These are phyloP conservation scores for Ceriagrion tenellum DNA, from an alignment of 2,888 invertebrate genomes.

Conservation along the genomic window DNA sequence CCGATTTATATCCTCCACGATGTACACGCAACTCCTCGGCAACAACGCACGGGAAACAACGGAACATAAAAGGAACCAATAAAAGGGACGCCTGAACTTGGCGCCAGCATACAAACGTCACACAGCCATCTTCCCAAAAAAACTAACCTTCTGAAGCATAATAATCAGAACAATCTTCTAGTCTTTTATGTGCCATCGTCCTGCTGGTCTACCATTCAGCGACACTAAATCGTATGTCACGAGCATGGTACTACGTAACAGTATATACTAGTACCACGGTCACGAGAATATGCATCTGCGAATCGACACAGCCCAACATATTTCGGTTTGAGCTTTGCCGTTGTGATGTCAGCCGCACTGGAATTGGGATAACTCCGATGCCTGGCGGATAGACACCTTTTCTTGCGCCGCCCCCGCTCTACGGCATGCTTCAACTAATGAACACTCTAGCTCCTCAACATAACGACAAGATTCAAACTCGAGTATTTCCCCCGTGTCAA, in stretches of 20 bases:
- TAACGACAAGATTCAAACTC: too few species aligned
- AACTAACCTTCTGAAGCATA: not conserved
- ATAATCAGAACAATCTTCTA: not conserved
- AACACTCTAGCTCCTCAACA: too few species aligned
- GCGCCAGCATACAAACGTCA: not conserved
- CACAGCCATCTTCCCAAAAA: not conserved
- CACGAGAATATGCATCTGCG: too few species aligned
- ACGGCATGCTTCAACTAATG: not conserved
- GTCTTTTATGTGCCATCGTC: not conserved
- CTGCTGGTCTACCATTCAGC: not conserved
- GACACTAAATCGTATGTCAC: not conserved
- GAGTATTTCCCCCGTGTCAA: too few species aligned
- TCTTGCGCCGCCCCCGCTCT: not conserved
- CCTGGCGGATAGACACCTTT: not conserved
- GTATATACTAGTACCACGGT: too few species aligned
- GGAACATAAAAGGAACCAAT: not conserved
- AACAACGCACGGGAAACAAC: not conserved
- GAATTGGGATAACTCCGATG: not conserved
- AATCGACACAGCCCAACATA: too few species aligned
- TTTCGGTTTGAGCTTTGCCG: conserved; percentile 4
- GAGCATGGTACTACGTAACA: not conserved
- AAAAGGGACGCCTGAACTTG: too few species aligned
- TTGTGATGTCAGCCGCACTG: not conserved
- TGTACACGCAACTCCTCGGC: not conserved
- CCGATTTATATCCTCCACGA: too few species aligned